phyloP scores from a whole-genome alignment of 2,888 invertebrate genomes.

The Entomobrya proxima region DNA sequence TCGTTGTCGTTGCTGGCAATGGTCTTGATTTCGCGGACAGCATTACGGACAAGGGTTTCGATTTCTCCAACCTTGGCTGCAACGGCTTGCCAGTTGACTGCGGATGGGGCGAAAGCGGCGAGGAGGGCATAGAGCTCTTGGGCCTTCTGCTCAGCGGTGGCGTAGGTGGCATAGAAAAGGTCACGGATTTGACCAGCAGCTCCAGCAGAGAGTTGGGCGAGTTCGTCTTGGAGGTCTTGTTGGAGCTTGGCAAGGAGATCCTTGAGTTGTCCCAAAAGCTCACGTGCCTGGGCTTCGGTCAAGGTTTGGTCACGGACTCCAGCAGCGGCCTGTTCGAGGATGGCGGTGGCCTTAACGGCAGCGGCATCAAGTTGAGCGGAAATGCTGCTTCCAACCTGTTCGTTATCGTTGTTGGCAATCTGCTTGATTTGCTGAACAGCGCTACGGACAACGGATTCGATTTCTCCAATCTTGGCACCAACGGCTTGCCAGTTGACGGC shows the following conservation, averaged over 20 bases:
- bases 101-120: too few species aligned
- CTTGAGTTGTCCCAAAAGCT: background rate
- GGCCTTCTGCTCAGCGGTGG: background rate
- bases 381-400: too few species aligned
- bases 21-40: background rate
- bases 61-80: slow-evolving; percentile 11
- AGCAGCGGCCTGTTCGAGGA: too few species aligned
- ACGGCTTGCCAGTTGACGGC: background rate
- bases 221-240: too few species aligned
- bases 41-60: background rate
- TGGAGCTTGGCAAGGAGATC: background rate
- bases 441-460: background rate
- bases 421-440: background rate
- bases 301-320: slow-evolving; percentile 31
- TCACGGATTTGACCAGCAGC: background rate
- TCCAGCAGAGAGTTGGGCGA: slow-evolving; percentile 10
- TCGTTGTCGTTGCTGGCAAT: background rate
- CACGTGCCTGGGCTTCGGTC: slow-evolving; percentile 1
- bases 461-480: background rate
- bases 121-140: background rate
- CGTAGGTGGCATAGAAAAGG: background rate
- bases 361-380: background rate
- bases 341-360: background rate
- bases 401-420: background rate
- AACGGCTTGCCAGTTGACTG: background rate